These are phyloP conservation scores for Turnix velox DNA, from an alignment of 2,113 vertebrate species.

Conservation along the genomic window DNA sequence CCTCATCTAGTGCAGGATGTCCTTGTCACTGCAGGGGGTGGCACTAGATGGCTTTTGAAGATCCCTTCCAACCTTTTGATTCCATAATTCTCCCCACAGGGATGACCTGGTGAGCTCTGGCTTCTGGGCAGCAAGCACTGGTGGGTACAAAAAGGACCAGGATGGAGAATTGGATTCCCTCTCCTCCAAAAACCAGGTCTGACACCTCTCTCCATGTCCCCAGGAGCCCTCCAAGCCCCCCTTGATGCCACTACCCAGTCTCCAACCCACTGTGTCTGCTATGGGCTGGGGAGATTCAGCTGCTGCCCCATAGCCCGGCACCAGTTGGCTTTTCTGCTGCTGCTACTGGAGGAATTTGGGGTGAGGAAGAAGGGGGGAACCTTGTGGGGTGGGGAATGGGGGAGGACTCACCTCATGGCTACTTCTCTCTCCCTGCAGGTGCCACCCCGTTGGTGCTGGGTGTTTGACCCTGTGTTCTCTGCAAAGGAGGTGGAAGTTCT, in stretches of 20 bases:
- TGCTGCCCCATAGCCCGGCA: slow-evolving; percentile 76
- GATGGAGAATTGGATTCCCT: too few species aligned
- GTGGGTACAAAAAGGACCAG: background rate
- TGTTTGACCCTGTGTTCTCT: slow-evolving; percentile 88
- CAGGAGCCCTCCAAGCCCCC: background rate
- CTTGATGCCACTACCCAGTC: background rate
- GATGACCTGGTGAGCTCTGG: background rate
- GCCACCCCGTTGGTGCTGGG: slow-evolving; percentile 50
- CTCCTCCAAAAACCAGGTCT: background rate
- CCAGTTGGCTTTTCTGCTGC: slow-evolving; percentile 87
- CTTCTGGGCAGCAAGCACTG: background rate
- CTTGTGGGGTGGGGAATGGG: background rate
- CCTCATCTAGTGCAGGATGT: too few species aligned
- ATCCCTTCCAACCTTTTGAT: too few species aligned
- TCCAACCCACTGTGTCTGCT: slow-evolving; percentile 76
- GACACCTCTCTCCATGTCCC: background rate
- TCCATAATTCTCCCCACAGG: background rate
- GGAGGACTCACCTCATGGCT: background rate
- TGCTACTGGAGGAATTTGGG: slow-evolving; percentile 82
- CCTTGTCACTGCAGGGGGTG: too few species aligned
- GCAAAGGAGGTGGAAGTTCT: slow-evolving; percentile 73
- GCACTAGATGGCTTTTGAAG: too few species aligned
- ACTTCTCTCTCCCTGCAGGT: slow-evolving; percentile 47
- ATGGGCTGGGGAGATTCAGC: slow-evolving; percentile 86
- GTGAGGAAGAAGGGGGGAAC: slow-evolving; percentile 48